These are phyloP conservation scores for Haliaeetus leucogaster DNA, from an alignment of 2,113 vertebrate genomes.

Conservation along the genomic window DNA sequence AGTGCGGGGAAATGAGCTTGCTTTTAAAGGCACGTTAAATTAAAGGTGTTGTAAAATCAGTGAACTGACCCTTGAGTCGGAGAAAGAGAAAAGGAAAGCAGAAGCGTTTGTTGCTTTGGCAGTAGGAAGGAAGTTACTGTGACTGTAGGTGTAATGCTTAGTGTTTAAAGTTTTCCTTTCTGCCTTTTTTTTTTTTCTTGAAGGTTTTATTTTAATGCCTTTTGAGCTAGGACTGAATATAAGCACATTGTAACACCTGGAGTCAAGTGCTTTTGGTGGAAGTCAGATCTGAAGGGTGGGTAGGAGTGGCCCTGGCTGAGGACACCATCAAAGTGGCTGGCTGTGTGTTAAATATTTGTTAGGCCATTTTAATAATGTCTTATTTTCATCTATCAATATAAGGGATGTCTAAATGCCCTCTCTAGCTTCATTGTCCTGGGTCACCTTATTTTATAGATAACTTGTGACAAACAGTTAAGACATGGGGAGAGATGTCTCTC, in stretches of 20 bases:
- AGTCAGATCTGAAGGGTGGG: fast-evolving
- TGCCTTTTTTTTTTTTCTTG: fast-evolving
- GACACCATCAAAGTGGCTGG: neutral
- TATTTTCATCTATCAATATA: neutral
- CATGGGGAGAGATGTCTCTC: neutral
- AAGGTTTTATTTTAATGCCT: neutral
- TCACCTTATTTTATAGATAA: neutral
- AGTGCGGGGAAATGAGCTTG: neutral
- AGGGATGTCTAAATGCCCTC: neutral
- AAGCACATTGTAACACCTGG: neutral
- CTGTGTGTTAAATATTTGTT: neutral
- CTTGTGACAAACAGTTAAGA: neutral
- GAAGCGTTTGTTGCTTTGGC: fast-evolving
- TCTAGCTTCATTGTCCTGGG: neutral
- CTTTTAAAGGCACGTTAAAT: neutral
- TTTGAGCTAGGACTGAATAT: neutral
- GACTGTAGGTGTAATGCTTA: neutral
- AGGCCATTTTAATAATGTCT: neutral
- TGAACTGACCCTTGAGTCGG: neutral
- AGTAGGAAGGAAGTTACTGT: fast-evolving
- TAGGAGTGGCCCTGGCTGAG: neutral
- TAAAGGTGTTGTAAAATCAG: neutral
- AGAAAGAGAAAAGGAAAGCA: neutral
- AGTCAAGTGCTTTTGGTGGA: neutral
- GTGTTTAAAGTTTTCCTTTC: neutral